These are phyloP conservation scores for Acomys russatus DNA, from an alignment of 2,797 vertebrate genomes.

Conservation along the genomic window DNA sequence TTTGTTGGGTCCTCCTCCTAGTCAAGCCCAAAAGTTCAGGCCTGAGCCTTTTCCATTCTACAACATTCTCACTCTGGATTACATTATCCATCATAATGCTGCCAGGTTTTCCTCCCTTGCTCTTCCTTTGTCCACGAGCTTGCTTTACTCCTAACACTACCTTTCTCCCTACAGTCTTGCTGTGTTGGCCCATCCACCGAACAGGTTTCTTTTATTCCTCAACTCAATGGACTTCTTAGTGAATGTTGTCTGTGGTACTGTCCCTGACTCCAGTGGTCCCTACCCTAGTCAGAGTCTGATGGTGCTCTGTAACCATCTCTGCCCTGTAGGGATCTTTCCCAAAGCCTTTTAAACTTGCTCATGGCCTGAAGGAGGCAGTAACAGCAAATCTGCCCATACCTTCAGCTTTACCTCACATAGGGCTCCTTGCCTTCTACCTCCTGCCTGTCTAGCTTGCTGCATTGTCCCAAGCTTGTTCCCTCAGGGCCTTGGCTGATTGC, in stretches of 20 bases:
- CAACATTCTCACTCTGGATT: neutral
- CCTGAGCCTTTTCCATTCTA: too few species aligned
- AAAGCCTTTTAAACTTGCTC: neutral
- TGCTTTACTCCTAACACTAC: rapidly evolving
- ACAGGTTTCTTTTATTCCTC: neutral
- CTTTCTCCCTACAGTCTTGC: neutral
- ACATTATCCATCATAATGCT: rapidly evolving
- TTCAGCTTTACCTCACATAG: neutral
- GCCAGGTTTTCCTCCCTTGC: neutral
- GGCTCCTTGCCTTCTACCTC: neutral
- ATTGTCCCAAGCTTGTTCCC: rapidly evolving
- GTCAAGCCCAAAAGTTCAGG: rapidly evolving
- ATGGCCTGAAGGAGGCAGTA: neutral
- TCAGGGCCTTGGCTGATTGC: rapidly evolving
- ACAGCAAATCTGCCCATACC: neutral
- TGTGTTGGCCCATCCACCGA: neutral
- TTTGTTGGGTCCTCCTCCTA: neutral
- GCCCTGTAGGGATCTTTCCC: neutral
- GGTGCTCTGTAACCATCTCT: neutral
- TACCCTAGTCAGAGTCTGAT: neutral
- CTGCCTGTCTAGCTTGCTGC: neutral
- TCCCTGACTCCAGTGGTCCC: neutral
- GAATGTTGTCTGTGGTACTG: too few species aligned
- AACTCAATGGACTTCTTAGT: neutral
- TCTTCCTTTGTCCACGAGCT: neutral